Conservation (phyloP, 2,797 vertebrate species). For the Syncerus caffer region DNA sequence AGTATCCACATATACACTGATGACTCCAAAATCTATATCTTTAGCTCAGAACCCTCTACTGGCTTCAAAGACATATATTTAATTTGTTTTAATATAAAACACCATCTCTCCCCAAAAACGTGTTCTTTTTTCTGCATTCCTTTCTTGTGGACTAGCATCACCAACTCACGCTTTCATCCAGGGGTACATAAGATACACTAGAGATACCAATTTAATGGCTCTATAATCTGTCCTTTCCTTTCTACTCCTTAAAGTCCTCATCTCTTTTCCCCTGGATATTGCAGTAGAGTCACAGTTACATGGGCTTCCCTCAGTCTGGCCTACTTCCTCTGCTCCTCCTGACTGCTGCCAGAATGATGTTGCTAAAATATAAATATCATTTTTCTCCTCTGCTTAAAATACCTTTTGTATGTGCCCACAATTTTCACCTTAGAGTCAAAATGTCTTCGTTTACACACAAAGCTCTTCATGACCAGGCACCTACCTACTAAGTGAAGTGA, state of each 20-base stretch:
- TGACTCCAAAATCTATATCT: not conserved
- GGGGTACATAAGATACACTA: not conserved
- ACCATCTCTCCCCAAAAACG: accelerated
- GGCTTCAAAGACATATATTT: not conserved
- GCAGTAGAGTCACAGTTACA: not conserved
- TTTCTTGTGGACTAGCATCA: not conserved
- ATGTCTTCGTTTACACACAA: not conserved
- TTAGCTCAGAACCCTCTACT: not conserved
- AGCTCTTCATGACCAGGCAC: not conserved
- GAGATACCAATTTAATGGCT: not conserved
- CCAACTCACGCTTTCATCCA: not conserved
- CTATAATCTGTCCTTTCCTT: not conserved
- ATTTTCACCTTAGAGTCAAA: constrained; percentile 36
- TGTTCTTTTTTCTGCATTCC: not conserved
- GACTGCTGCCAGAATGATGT: not conserved
- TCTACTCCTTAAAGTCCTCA: not conserved
- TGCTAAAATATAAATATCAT: not conserved
- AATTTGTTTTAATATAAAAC: not conserved
- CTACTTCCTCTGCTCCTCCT: not conserved
- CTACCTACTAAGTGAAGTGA: not conserved
- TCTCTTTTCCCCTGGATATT: not conserved
- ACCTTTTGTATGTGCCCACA: not conserved
- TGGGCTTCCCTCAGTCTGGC: not conserved
- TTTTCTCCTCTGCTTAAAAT: not conserved
- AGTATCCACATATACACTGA: not conserved